Percentiles rank a stretch among this genome's conserved stretches.
Conservation (phyloP, 1,140 invertebrate species). For the Tribolium madens region DNA sequence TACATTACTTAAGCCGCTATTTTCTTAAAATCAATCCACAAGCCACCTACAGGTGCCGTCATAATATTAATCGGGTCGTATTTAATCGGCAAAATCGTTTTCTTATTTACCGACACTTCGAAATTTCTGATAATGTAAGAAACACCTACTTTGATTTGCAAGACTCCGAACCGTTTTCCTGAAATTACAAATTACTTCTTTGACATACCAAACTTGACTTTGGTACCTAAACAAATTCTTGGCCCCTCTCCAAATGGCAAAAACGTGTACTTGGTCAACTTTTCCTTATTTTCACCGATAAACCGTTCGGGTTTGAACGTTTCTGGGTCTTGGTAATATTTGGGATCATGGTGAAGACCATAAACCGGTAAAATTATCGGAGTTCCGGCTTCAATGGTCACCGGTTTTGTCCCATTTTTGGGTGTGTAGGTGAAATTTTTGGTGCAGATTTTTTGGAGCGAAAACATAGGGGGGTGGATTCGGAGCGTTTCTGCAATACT, state of each 20-base stretch:
- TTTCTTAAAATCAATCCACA: slow-evolving; percentile 29
- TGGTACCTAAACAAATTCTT: slow-evolving; percentile 67
- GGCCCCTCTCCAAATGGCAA: slow-evolving; percentile 75
- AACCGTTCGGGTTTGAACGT: slow-evolving; percentile 74
- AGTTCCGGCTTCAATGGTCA: slow-evolving; percentile 66
- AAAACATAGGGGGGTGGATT: slow-evolving; percentile 65
- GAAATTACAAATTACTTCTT: not conserved
- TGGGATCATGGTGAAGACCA: slow-evolving; percentile 69
- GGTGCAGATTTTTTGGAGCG: slow-evolving; percentile 57
- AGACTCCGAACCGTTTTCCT: slow-evolving; percentile 46
- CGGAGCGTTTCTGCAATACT: slow-evolving; percentile 65
- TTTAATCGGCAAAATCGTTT: slow-evolving; percentile 36
- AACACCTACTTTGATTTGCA: slow-evolving; percentile 45
- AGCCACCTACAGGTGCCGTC: not conserved
- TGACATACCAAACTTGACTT: not conserved
- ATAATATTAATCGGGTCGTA: not conserved
- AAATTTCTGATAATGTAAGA: slow-evolving; percentile 39
- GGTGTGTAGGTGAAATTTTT: slow-evolving; percentile 52
- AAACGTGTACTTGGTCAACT: slow-evolving; percentile 59
- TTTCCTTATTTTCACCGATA: slow-evolving; percentile 64
- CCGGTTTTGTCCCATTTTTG: slow-evolving; percentile 47
- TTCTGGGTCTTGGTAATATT: slow-evolving; percentile 70
- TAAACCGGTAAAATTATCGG: slow-evolving; percentile 68
- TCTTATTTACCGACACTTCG: slow-evolving; percentile 26
- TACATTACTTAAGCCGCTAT: slow-evolving; percentile 5